Percentiles rank a stretch among this genome's conserved stretches.
phyloP scores from a whole-genome alignment of 2,888 invertebrate species.

The Apomyelois bistriatella region DNA sequence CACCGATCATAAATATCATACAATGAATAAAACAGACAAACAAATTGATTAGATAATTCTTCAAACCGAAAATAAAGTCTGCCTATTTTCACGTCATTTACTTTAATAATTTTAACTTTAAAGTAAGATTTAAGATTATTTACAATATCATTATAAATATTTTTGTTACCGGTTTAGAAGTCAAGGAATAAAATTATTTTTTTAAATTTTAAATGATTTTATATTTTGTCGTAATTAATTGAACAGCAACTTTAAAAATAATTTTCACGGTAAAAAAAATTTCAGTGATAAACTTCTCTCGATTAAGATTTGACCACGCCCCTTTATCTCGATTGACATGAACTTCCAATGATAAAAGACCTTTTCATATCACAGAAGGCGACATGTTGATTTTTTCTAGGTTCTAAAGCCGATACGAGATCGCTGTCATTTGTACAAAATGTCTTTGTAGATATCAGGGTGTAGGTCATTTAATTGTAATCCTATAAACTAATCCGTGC shows the following conservation, averaged over 20 bases:
- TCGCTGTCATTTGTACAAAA: slow-evolving; percentile 77
- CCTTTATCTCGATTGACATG: slow-evolving; percentile 49
- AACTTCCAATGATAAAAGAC: slow-evolving; percentile 67
- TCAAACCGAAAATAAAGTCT: too few relatives aligned
- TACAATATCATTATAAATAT: too few relatives aligned
- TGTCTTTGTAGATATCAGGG: slow-evolving; percentile 80
- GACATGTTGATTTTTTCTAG: slow-evolving; percentile 80
- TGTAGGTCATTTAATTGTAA: slow-evolving; percentile 78
- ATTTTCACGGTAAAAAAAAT: not conserved
- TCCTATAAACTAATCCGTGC: slow-evolving; percentile 67
- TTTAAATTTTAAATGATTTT: not conserved
- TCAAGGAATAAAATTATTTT: not conserved
- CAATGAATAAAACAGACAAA: too few relatives aligned
- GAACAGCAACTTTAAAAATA: not conserved
- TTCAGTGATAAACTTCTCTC: slow-evolving; percentile 34
- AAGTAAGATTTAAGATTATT: too few relatives aligned
- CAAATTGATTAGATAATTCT: too few relatives aligned
- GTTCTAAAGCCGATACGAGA: slow-evolving; percentile 79
- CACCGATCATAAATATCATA: too few relatives aligned
- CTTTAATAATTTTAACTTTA: too few relatives aligned
- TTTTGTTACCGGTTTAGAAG: too few relatives aligned
- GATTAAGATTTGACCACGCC: slow-evolving; percentile 52
- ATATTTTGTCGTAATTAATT: too few relatives aligned
- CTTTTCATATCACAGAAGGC: slow-evolving; percentile 67
- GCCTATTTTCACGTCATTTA: too few relatives aligned